phyloP scores from a whole-genome alignment of 1,140 invertebrate genomes.

The Penaeus vannamei region DNA sequence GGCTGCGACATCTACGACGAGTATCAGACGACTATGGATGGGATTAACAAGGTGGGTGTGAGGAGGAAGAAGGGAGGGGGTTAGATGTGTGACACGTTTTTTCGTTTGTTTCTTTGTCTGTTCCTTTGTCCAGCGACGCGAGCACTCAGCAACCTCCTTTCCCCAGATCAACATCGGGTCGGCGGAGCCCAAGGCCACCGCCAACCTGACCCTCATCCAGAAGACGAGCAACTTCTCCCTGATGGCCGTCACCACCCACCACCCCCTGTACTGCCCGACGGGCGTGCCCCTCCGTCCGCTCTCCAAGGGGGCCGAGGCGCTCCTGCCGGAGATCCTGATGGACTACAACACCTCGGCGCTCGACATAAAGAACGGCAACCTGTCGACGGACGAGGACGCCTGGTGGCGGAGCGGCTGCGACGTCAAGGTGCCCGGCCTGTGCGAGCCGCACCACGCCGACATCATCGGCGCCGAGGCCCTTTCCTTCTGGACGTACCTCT shows the following conservation, averaged over 20 bases:
- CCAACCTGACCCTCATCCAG: constrained; percentile 56
- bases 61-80: no score
- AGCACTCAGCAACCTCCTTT: not conserved
- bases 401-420: constrained; percentile 60
- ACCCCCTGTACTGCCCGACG: constrained; percentile 62
- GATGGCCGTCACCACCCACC: constrained; percentile 62
- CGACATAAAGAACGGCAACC: constrained; percentile 48
- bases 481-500: constrained; percentile 64
- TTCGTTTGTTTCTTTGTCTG: no score
- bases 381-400: constrained; percentile 39
- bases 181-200: constrained; percentile 57
- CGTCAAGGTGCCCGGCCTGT: constrained; percentile 58
- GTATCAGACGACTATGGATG: constrained; percentile 61
- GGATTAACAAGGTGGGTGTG: constrained; percentile 45
- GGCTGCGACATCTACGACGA: constrained; percentile 58
- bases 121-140: no score
- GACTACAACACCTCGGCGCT: constrained; percentile 56
- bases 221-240: constrained; percentile 60
- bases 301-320: constrained; percentile 60
- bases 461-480: constrained; percentile 57
- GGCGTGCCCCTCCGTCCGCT: constrained; percentile 32
- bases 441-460: constrained; percentile 44
- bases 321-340: constrained; percentile 60
- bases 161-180: constrained; percentile 62
- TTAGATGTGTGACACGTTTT: no score